Evolutionary conservation across 2,888 invertebrate genomes (phyloP), one percentile per base, ranked within the genome.

Genomic region (Philereme transversata): DNA sequence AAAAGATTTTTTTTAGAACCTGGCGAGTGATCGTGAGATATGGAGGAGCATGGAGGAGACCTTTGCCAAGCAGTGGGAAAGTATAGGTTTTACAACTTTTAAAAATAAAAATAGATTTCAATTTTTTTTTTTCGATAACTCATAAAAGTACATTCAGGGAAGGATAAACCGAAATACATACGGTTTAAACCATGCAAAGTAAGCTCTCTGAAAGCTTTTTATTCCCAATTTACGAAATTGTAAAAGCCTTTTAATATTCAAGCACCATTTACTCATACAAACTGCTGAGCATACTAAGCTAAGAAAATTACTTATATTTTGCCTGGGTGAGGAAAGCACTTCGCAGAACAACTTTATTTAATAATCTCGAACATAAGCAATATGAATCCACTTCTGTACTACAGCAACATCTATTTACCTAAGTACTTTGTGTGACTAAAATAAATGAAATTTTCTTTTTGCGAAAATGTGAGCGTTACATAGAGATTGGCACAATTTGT

Each of bases 401-500:
- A 6, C 6, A 40, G 40, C 6, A 40, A 8, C 5, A 8, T 22
- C 22, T 22, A 22, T 22, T 22, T 22, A 22, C 22, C 22, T 22
- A 22, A 22, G 22, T 22, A 22, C 22, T 22, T 22, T 22, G 22
- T 22, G 40, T 40, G 8, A 6, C 40, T 40, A 7, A 40, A 40
- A 8, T 6, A 40, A 40, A 40, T 40, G 0, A 7, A 40, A 40
- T 6, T 36, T 40, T 40, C 7, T 40, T 51, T 51, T 51, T 34
- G 34, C 43, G 33, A 51, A 43, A 57, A 51, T 58, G 22, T 22
- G 22, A 22, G 22, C 3, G 3, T 22, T 22, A 22, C 22, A 22
- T 22, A 22, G 22, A 22, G 22, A 22, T 22, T 22, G 52, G 11
- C 22, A 33, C 38, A 54, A 54, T 59, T 59, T 46, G 50, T 59